A percentile compares a stretch with the other conserved stretches of the same genome.
These are phyloP conservation scores for Tethya wilhelma DNA, from an alignment of 37 sponge, comb jelly and placozoan genomes.

Conservation along the genomic window DNA sequence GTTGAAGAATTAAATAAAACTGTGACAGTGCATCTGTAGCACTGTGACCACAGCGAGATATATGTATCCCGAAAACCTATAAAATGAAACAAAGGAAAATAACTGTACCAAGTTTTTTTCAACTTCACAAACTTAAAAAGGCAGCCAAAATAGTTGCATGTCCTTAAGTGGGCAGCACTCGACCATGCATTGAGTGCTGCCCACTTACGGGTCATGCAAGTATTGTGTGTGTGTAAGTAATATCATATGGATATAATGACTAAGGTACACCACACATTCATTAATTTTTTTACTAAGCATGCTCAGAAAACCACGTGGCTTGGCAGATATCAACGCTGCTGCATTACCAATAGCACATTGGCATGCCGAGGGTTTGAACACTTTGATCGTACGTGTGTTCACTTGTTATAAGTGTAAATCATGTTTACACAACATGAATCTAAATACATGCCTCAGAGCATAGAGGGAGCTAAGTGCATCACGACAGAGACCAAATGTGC, in stretches of 20 bases:
- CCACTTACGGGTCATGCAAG: constrained; percentile 37
- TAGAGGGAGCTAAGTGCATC: constrained; percentile 98
- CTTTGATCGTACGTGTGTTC: neutral
- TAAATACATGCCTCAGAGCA: constrained; percentile 74
- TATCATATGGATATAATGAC: neutral
- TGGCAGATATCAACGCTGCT: neutral
- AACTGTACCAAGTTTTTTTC: neutral
- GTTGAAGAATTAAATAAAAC: no score
- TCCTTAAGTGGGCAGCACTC: constrained; percentile 15
- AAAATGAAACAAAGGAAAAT: neutral
- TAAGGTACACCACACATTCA: neutral
- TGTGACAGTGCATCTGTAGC: no score
- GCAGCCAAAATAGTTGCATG: neutral
- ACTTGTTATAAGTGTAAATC: neutral
- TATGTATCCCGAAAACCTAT: constrained; percentile 81
- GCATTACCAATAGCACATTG: neutral
- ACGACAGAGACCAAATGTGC: constrained; percentile 97
- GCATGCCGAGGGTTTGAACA: neutral
- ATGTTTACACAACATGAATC: no score
- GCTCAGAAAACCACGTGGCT: no score
- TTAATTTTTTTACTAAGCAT: neutral
- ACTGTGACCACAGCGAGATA: no score
- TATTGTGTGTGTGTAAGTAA: neutral
- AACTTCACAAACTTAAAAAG: neutral
- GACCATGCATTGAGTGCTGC: constrained; percentile 9